These are phyloP conservation scores for Enteromius unitaeniatus DNA, from an alignment of 2,797 vertebrate species.

Conservation along the genomic window DNA sequence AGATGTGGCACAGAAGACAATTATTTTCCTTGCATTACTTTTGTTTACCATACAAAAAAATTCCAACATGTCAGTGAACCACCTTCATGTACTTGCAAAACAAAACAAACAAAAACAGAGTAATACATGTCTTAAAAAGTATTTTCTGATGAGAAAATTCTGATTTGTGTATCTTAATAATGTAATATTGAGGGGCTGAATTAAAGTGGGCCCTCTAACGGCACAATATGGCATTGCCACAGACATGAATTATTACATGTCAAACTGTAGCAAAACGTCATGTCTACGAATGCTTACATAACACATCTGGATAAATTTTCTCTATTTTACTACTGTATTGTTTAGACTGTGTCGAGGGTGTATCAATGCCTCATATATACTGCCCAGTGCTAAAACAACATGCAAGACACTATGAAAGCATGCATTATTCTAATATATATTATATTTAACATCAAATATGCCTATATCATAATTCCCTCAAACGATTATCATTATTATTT, in stretches of 20 bases:
- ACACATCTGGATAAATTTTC: background rate
- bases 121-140: background rate
- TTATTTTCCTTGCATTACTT: background rate
- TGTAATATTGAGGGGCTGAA: background rate
- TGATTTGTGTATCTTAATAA: too few relatives aligned
- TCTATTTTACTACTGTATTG: background rate
- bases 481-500: background rate
- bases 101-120: background rate
- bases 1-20: background rate
- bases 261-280: background rate
- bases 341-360: background rate
- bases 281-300: background rate
- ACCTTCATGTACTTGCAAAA: background rate
- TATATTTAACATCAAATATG: background rate
- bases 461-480: background rate
- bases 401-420: background rate
- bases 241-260: background rate
- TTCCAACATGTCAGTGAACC: background rate
- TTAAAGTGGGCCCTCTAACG: slow-evolving; percentile 6
- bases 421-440: background rate
- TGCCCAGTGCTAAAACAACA: background rate
- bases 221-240: background rate
- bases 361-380: background rate
- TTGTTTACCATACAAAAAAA: background rate
- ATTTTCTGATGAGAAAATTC: background rate